These are phyloP conservation scores for Argyresthia goedartella DNA, from an alignment of 2,888 invertebrate species.

Conservation along the genomic window DNA sequence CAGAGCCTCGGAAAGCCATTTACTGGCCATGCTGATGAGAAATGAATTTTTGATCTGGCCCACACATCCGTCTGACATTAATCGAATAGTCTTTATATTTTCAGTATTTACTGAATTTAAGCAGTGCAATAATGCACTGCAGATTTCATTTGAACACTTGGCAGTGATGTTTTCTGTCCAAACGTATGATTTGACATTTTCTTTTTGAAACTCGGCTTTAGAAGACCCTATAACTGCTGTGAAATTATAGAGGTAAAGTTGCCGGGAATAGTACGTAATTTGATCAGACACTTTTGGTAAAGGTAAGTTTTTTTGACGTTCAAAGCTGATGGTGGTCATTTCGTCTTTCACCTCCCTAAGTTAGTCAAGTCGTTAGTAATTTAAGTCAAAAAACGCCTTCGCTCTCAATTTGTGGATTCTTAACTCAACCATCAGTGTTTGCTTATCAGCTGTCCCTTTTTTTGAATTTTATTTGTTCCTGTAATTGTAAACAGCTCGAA, in stretches of 20 bases:
- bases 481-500: conserved; percentile 11
- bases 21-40: conserved; percentile 13
- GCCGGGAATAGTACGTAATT: conserved; percentile 7
- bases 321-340: not conserved
- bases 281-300: conserved; percentile 12
- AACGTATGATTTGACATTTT: conserved; percentile 16
- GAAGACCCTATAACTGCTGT: conserved; percentile 8
- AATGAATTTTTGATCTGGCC: conserved; percentile 21
- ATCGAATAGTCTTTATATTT: conserved; percentile 5
- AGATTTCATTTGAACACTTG: conserved; percentile 18
- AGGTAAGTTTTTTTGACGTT: conserved; percentile 2
- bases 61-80: conserved; percentile 9
- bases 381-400: not conserved
- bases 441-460: conserved; percentile 3
- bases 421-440: not conserved
- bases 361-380: too few relatives aligned
- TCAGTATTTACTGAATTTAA: conserved; percentile 9
- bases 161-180: conserved; percentile 13
- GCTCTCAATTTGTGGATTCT: not conserved
- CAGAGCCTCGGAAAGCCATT: conserved; percentile 12
- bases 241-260: conserved; percentile 10
- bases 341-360: not conserved
- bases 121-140: conserved; percentile 11
- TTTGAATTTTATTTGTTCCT: conserved; percentile 9
- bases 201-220: not conserved